A percentile compares a stretch with the other conserved stretches of the same genome.
Conservation (phyloP, 1,140 invertebrate genomes). For the Micrasema longulum region DNA sequence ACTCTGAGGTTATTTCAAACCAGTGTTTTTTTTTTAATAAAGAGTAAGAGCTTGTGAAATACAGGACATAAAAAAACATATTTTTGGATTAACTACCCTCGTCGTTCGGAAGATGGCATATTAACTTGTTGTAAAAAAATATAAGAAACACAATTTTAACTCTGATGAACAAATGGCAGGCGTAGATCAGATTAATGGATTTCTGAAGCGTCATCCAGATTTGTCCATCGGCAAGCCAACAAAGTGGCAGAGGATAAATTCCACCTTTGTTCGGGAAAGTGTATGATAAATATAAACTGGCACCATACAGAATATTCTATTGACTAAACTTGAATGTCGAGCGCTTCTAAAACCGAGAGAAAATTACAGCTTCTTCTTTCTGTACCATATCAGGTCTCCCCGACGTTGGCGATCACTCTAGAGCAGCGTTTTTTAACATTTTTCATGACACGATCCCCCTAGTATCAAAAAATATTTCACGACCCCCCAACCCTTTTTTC, state of each 20-base stretch:
- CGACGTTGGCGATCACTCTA: too few species aligned
- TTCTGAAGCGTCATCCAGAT: neutral
- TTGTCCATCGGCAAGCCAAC: neutral
- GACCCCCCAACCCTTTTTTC: too few species aligned
- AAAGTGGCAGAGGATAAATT: neutral
- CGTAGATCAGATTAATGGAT: neutral
- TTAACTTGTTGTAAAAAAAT: neutral
- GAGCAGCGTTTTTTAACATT: too few species aligned
- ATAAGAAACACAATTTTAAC: neutral
- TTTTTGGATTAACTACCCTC: constrained; percentile 46
- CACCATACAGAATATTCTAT: neutral
- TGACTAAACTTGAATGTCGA: neutral
- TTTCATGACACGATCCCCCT: too few species aligned
- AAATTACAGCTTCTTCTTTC: too few species aligned
- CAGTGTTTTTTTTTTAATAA: constrained; percentile 53
- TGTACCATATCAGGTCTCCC: too few species aligned
- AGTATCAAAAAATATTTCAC: too few species aligned
- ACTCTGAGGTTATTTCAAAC: too few species aligned
- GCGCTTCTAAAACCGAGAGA: neutral
- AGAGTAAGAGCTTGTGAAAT: constrained; percentile 55
- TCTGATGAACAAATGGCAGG: neutral
- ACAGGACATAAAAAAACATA: constrained; percentile 53
- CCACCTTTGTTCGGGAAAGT: neutral
- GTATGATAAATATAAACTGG: neutral
- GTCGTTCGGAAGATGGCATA: neutral